phyloP scores from a whole-genome alignment of 2,888 invertebrate genomes.

The Rhorus exstirpatorius region DNA sequence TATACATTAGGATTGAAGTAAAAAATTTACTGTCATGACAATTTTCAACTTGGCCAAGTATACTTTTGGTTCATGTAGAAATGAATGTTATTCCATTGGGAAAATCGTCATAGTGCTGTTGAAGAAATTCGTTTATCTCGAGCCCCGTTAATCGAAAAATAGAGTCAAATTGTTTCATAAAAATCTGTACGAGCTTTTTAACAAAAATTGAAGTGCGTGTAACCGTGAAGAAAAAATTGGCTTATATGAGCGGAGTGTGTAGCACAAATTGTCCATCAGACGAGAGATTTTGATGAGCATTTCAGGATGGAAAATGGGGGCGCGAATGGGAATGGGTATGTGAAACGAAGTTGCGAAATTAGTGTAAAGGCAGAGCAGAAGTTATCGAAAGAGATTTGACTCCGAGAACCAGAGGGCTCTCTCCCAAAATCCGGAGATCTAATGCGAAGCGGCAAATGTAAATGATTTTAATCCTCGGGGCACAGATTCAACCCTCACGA shows the following conservation, averaged over 20 bases:
- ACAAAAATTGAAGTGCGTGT: conserved; percentile 42
- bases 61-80: not conserved
- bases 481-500: conserved; percentile 24
- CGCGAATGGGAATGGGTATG: conserved; percentile 24
- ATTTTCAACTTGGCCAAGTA: not conserved
- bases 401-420: conserved; percentile 11
- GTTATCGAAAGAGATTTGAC: conserved; percentile 9
- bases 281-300: conserved; percentile 21
- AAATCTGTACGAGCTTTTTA: not conserved
- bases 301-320: conserved; percentile 19
- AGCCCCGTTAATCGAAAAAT: conserved; percentile 11
- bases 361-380: conserved; percentile 18
- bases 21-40: not conserved
- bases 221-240: conserved; percentile 19
- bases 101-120: not conserved
- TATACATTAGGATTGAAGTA: no score
- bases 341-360: conserved; percentile 27
- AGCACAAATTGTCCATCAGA: conserved; percentile 56
- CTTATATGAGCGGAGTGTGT: conserved; percentile 4
- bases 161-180: not conserved
- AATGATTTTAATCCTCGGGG: conserved; percentile 69
- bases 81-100: not conserved
- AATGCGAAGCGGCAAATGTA: conserved; percentile 69
- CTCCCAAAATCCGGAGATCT: conserved; percentile 50
- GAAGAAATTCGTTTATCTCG: conserved; percentile 7